Evolutionary conservation across 2,113 vertebrate species (phyloP).

Genomic region (Rhynchomys soricoides): DNA sequence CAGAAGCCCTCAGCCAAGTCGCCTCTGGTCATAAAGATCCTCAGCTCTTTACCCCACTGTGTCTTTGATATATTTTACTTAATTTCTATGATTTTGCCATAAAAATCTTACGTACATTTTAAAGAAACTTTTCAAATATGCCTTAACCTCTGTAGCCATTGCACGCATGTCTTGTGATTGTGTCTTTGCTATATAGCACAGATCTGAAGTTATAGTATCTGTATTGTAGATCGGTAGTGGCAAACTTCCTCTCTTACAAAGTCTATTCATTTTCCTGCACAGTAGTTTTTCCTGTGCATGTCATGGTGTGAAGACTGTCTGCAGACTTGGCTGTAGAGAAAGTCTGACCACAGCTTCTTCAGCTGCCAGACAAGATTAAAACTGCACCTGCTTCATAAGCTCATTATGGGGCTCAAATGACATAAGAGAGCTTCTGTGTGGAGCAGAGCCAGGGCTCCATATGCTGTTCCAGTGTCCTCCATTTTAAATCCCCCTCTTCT

Average conservation of each 20-base stretch:
- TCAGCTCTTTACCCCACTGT: not conserved
- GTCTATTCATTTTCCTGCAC: not conserved
- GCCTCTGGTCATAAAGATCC: not conserved
- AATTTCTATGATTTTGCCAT: not conserved
- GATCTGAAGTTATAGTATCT: not conserved
- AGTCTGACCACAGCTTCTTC: not conserved
- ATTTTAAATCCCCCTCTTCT: not conserved
- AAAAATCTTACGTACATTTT: not conserved
- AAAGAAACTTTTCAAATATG: not conserved
- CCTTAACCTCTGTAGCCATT: not conserved
- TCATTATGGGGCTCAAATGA: not conserved
- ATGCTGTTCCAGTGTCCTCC: no score
- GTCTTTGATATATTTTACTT: not conserved
- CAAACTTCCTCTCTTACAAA: not conserved
- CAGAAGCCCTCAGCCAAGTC: not conserved
- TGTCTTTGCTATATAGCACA: not conserved
- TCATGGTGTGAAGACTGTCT: not conserved
- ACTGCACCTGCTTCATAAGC: not conserved
- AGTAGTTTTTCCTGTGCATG: not conserved
- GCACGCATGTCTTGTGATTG: not conserved
- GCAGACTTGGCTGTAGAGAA: not conserved
- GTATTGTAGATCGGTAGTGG: no score
- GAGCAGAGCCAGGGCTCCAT: not conserved
- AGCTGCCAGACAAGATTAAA: not conserved
- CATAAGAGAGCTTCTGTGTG: rapidly evolving